phyloP scores from a whole-genome alignment of 1,140 invertebrate species.

The Zaprionus vittiger region DNA sequence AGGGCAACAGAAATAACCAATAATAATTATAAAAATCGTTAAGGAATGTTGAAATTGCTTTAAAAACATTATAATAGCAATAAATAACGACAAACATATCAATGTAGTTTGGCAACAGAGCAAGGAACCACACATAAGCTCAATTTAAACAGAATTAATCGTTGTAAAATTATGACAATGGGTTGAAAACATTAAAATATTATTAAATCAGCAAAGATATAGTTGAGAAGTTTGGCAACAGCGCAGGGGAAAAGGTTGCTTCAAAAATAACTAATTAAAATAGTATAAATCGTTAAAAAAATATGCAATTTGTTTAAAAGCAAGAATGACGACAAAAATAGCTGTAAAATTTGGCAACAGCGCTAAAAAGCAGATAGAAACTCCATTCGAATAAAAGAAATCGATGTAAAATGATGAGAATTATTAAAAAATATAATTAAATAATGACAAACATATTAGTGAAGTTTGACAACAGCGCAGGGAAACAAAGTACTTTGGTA shows the following conservation, averaged over 20 bases:
- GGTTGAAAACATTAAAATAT: too few relatives aligned
- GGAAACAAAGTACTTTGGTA: background rate
- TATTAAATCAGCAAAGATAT: too few relatives aligned
- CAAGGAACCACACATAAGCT: fast-evolving
- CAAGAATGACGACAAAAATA: background rate
- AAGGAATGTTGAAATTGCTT: too few relatives aligned
- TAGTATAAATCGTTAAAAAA: background rate
- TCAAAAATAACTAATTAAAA: background rate
- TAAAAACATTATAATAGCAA: background rate
- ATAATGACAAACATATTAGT: background rate
- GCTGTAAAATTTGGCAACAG: slow-evolving; percentile 15
- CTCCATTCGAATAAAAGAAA: too few relatives aligned
- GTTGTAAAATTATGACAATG: background rate
- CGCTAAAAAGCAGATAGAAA: background rate
- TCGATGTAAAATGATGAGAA: too few relatives aligned
- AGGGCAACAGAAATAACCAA: background rate
- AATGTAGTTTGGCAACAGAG: slow-evolving; percentile 19
- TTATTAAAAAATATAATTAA: too few relatives aligned
- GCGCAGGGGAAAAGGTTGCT: too few relatives aligned
- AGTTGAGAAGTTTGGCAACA: too few relatives aligned
- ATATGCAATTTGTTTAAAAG: too few relatives aligned
- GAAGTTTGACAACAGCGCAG: slow-evolving; percentile 24
- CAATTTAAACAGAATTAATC: background rate
- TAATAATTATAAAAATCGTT: too few relatives aligned
- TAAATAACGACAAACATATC: background rate